Base-by-base conservation (phyloP, 2,888 invertebrate genomes). In the Tholera decimalis region DNA sequence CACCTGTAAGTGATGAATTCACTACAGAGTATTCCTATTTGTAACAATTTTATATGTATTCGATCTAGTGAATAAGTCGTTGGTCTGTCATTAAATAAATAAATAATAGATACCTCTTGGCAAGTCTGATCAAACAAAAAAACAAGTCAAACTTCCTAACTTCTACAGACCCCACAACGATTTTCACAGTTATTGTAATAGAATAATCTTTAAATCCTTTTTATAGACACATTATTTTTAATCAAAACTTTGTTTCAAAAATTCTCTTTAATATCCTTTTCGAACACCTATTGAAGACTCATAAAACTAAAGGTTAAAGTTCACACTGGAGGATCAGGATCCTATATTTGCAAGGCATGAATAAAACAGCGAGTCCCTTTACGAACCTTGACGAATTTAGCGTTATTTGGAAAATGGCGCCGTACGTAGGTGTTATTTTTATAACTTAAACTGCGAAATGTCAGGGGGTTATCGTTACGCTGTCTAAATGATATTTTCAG, bases 331-430 rank as follows among this genome's bases (percentile, higher is more conserved):
- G 44, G 20, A 22, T 33, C 30, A 22, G 44, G 18, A 44, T 53
- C 37, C 46, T 73, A 57, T 63, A 61, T 66, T 55, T 47, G 44
- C 35, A 20, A 15, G 35, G 39, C 54, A 57, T 76, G 51, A 79
- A 79, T 77, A 79, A 79, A 62, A 41, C 47, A 18, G 9, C n/a
- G 18, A 37, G 69, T 68, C 69, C 65, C 65, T 57, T 75, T 18
- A 47, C 51, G 33, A 54, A 30, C 47, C 71, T 63, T 58, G 55
- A 79, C 65, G 26, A 51, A 54, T 76, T 57, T 60, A 59, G 61
- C 44, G 46, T n/a, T 44, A 39, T 75, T 57, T 70, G 49, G 55
- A 70, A 61, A 59, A 56, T 54, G 47, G 9, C 59, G 43, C 15
- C 30, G 26, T 20, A n/a, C 30, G 26, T 28, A 15, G 15, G 28